These are phyloP conservation scores for Syngnathoides biaculeatus DNA, from an alignment of 2,113 vertebrate species.

Conservation along the genomic window DNA sequence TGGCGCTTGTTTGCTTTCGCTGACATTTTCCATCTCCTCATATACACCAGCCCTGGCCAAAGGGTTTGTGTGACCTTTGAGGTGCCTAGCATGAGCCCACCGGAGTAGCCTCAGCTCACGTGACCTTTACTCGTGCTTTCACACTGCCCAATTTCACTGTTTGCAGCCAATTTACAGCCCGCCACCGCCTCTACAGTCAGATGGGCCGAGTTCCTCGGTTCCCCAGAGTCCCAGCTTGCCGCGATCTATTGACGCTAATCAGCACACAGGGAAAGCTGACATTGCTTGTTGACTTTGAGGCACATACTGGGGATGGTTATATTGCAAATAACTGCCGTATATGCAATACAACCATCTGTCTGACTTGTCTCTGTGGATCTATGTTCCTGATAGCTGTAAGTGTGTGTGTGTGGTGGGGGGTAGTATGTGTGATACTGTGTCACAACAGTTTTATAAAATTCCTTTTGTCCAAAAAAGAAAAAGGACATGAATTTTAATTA, in stretches of 20 bases:
- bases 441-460: not conserved
- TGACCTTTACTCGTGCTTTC: slow-evolving; percentile 59
- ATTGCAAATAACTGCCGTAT: slow-evolving; percentile 19
- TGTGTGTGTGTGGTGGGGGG: not conserved
- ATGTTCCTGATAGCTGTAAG: not conserved
- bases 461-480: not conserved
- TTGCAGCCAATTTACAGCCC: slow-evolving; percentile 14
- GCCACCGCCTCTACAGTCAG: slow-evolving; percentile 20
- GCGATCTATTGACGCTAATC: slow-evolving; percentile 12
- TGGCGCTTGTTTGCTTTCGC: slow-evolving; percentile 36
- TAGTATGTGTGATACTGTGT: not conserved
- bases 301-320: slow-evolving; percentile 23
- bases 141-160: not conserved
- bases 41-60: slow-evolving; percentile 39
- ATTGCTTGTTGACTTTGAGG: slow-evolving; percentile 12
- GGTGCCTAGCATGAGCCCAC: slow-evolving; percentile 39
- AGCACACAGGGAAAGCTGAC: slow-evolving; percentile 32
- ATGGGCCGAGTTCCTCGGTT: slow-evolving; percentile 28
- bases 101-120: slow-evolving; percentile 28
- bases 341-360: slow-evolving; percentile 1
- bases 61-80: slow-evolving; percentile 58
- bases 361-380: slow-evolving; percentile 11
- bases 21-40: slow-evolving; percentile 56
- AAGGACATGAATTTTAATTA: not conserved
- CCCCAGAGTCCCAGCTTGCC: slow-evolving; percentile 33